A percentile compares a stretch with the other conserved stretches of the same genome.
Conservation (phyloP, 2,888 invertebrate species). For the Heliothis peltigera region DNA sequence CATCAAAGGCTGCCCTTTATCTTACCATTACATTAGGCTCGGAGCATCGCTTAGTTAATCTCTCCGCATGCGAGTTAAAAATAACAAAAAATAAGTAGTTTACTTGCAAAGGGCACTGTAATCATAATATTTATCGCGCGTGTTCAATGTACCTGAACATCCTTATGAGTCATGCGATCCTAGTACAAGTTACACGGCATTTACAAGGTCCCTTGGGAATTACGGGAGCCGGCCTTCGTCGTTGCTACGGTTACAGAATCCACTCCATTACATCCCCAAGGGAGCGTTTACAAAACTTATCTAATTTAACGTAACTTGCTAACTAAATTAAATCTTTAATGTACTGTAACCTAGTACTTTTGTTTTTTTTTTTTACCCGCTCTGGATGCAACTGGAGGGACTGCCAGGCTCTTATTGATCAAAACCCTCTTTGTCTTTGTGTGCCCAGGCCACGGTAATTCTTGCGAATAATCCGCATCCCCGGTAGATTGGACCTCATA, state of each 20-base stretch:
- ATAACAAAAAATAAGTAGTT: conserved; percentile 69
- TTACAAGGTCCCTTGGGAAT: conserved; percentile 83
- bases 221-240: conserved; percentile 46
- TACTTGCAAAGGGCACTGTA: conserved; percentile 70
- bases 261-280: conserved; percentile 11
- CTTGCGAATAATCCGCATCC: no score
- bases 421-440: no score
- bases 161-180: conserved; percentile 71
- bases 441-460: no score
- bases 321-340: no score
- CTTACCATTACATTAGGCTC: conserved; percentile 61
- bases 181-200: conserved; percentile 83
- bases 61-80: conserved; percentile 64
- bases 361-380: no score
- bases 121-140: conserved; percentile 74
- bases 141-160: conserved; percentile 47
- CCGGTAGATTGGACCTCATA: background rate
- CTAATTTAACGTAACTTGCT: background rate
- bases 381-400: no score
- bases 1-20: conserved; percentile 65
- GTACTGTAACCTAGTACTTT: no score
- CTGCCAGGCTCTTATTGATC: no score
- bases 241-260: conserved; percentile 47
- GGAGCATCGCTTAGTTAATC: conserved; percentile 63
- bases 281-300: background rate